Evolutionary conservation across 1,140 invertebrate genomes (phyloP), one percentile per base, ranked within the genome.

Genomic region (Eufriesea mexicana): DNA sequence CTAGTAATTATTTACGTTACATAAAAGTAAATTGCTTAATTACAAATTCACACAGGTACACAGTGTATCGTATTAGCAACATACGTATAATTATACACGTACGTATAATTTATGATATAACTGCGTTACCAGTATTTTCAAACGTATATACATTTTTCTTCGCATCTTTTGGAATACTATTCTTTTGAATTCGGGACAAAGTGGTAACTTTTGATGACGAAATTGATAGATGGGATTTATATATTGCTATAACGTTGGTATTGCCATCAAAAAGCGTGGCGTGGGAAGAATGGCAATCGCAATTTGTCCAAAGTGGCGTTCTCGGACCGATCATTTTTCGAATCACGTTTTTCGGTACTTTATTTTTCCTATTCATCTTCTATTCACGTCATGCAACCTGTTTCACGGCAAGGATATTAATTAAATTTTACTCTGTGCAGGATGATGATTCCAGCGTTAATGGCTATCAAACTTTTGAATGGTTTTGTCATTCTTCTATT

Each of bases 221-320:
- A 47, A 14, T 67, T 35, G 51, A 51, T 25, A 28, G 66, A 67
- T 23, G 47, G 66, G 51, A 77, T 55, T 67, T 55, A 47, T 67
- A 28, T 55, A 28, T 28, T 2, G 7, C 0, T 4, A 16, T 23
- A 59, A 16, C 14, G 25, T 16, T 51, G 51, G 23, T 20, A 12
- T 42, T 12, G 75, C 28, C 25, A 20, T 7, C 20, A 14, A 7
- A 51, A 67, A 42, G 4, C 14, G 49, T 12, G 49, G 20, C 8
- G 5, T 20, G 25, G 20, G 16, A 16, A 47, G 47, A 35, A 61
- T 5, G n/a, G n/a, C 16, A 16, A 55, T 25, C 35, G 16, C 14
- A 57, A 68, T 76, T 66, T 23, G n/a, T 45, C 18, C n/a, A 16
- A 9, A 59, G 14, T n/a, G 20, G 10, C 5, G 18, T 35, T 42